Base-by-base conservation (phyloP, 2,113 vertebrate species). In the Hippocampus abdominalis region DNA sequence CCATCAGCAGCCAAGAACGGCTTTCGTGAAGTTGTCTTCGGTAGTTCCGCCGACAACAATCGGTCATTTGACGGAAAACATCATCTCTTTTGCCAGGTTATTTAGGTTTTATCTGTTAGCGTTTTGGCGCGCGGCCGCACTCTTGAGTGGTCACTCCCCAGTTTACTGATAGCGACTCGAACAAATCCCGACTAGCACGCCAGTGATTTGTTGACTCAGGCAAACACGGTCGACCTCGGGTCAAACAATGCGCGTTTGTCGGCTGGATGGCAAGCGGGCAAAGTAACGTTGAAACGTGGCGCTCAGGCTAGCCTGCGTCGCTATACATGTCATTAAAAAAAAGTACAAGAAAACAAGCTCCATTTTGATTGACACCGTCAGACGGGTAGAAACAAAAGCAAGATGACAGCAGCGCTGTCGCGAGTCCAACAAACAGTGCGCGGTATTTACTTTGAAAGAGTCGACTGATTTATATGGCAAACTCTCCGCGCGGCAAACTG, bases 201-300 rank as follows among this genome's bases (percentile, higher is more conserved):
- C 66, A 73, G 70, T 49, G 36, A 51, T 59, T 63, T 73, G 72
- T 78, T 32, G 61, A 46, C 39, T 56, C 69, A 72, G 71, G 78
- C 74, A 69, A 36, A 68, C 53, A 75, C 70, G 2, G 70, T 60
- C 72, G 63, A 67, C 60, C 49, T 39, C 44, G 39, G 62, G 42
- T 75, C 67, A 73, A 20, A 21, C 66, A 69, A 13, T 18, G 73
- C 59, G 77, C 70, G 11, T 49, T 32, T 36, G 73, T 80, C 48
- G 20, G 48, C 6, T 49, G 46, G 13, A 1, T 49, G 16, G 13
- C 48, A 44, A 44, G 42, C 12, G 42, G 42, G 18, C 6, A 18
- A 49, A 49, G 18, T 49, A 6, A 49, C 12, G 8, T 20, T 20
- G 7, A 49, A 20, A 49, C 18, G 15, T 4, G 18, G 20, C 21